These are phyloP conservation scores for Platycercus adscitus DNA, from an alignment of 2,113 vertebrate genomes.

Conservation along the genomic window DNA sequence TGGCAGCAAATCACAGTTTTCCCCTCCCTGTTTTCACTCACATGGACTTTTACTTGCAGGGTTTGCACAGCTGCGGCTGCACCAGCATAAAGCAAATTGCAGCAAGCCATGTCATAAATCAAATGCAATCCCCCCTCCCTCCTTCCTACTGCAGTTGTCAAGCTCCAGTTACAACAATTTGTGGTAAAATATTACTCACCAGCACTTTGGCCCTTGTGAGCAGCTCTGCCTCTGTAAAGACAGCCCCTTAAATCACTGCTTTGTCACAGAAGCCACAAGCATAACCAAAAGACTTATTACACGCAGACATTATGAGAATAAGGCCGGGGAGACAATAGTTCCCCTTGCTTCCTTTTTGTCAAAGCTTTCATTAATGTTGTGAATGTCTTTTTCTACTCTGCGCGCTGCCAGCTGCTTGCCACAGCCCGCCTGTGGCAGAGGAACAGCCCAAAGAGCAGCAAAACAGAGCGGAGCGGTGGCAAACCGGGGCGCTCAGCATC, in stretches of 20 bases:
- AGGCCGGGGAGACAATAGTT: conserved; percentile 48
- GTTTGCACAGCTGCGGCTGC: neutral
- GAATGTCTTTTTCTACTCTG: neutral
- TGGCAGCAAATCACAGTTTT: neutral
- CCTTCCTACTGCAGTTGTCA: conserved; percentile 25
- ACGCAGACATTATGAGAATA: neutral
- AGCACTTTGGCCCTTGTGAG: conserved; percentile 24
- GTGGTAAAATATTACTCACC: conserved; percentile 64
- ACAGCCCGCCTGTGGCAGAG: neutral
- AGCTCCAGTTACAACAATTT: conserved; percentile 67
- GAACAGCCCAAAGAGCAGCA: neutral
- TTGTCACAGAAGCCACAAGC: conserved; percentile 68
- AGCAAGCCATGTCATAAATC: conserved; percentile 34
- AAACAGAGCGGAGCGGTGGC: rapidly evolving
- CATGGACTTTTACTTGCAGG: neutral
- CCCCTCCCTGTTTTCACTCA: neutral
- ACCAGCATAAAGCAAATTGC: neutral
- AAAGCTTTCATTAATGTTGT: conserved; percentile 51
- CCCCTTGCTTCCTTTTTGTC: conserved; percentile 18
- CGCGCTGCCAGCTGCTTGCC: neutral
- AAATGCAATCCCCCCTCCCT: neutral
- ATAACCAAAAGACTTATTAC: conserved; percentile 61
- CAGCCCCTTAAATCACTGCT: conserved; percentile 66
- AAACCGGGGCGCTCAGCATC: neutral
- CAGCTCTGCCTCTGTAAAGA: conserved; percentile 36